These are phyloP conservation scores for Ophraella communa DNA, from an alignment of 2,888 invertebrate species.

Conservation along the genomic window DNA sequence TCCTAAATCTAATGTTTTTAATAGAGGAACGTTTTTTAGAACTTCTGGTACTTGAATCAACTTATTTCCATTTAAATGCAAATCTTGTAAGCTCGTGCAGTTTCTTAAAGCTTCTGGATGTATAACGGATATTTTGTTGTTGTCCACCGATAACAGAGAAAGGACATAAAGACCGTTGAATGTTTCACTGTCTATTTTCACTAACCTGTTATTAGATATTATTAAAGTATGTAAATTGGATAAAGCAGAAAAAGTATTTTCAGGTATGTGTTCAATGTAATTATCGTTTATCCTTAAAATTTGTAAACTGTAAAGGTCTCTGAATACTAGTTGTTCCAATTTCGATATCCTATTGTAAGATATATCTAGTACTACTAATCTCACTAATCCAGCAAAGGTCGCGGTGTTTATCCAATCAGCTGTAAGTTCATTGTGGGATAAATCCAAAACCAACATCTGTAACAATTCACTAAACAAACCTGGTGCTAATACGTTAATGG, in stretches of 20 bases:
- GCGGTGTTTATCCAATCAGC: constrained; percentile 84
- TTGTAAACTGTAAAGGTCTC: constrained; percentile 80
- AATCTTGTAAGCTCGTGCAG: constrained; percentile 79
- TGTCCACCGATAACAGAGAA: constrained; percentile 79
- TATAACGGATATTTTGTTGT: constrained; percentile 77
- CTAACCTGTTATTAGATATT: constrained; percentile 80
- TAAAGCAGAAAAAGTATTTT: constrained; percentile 78
- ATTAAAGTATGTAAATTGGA: constrained; percentile 82
- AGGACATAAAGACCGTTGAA: constrained; percentile 79
- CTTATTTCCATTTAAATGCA: constrained; percentile 84
- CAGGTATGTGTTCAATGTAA: constrained; percentile 75
- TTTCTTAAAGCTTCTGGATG: constrained; percentile 79
- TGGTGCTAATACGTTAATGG: constrained; percentile 79
- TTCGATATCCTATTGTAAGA: constrained; percentile 78
- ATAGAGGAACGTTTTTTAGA: constrained; percentile 74
- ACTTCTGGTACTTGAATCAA: constrained; percentile 77
- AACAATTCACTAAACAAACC: constrained; percentile 79
- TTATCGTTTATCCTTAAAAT: constrained; percentile 82
- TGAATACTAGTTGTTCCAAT: constrained; percentile 77
- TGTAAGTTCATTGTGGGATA: constrained; percentile 80
- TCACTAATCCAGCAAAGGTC: constrained; percentile 78
- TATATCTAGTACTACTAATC: constrained; percentile 78
- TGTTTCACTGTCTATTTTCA: constrained; percentile 76
- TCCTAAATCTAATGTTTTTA: constrained; percentile 83
- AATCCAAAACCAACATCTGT: constrained; percentile 77